phyloP scores from a whole-genome alignment of 2,888 invertebrate genomes.

The Ryuthela nishihirai region DNA sequence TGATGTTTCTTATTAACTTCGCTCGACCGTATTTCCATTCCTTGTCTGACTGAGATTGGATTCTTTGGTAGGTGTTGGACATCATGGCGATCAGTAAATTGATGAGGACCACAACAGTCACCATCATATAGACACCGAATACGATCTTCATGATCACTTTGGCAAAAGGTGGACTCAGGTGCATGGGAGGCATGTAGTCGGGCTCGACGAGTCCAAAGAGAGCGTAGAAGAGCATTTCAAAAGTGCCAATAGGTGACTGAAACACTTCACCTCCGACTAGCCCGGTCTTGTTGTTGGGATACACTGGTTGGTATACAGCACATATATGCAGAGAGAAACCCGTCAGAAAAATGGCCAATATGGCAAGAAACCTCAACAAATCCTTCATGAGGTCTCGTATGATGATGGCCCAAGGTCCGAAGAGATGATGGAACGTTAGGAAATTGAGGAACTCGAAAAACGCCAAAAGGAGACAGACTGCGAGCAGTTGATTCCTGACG shows the following conservation, averaged over 20 bases:
- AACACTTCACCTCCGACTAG: slow-evolving; percentile 42
- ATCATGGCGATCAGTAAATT: slow-evolving; percentile 99
- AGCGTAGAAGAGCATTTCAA: slow-evolving; percentile 97
- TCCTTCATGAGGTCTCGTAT: slow-evolving; percentile 63
- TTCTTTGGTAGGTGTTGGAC: slow-evolving; percentile 99
- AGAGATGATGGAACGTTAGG: slow-evolving; percentile 96
- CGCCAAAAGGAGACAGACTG: slow-evolving; percentile 86
- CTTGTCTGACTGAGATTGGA: slow-evolving; percentile 98
- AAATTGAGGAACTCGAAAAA: slow-evolving; percentile 98
- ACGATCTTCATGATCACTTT: slow-evolving; percentile 59
- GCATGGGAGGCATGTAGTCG: slow-evolving; percentile 56
- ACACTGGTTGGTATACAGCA: slow-evolving; percentile 83
- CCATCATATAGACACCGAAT: slow-evolving; percentile 96
- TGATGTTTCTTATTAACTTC: slow-evolving; percentile 97
- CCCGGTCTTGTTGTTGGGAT: slow-evolving; percentile 43
- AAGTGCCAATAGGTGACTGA: slow-evolving; percentile 84
- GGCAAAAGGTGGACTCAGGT: slow-evolving; percentile 53
- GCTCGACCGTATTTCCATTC: slow-evolving; percentile 99
- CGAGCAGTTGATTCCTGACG: slow-evolving; percentile 94
- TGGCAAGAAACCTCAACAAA: slow-evolving; percentile 72
- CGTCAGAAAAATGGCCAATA: slow-evolving; percentile 94
- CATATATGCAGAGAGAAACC: slow-evolving; percentile 91
- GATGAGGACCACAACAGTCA: slow-evolving; percentile 95
- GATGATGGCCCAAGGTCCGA: slow-evolving; percentile 99
- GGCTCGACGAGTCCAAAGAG: slow-evolving; percentile 84